Conservation (phyloP, 2,888 invertebrate species). For the Electrophaes corylata region DNA sequence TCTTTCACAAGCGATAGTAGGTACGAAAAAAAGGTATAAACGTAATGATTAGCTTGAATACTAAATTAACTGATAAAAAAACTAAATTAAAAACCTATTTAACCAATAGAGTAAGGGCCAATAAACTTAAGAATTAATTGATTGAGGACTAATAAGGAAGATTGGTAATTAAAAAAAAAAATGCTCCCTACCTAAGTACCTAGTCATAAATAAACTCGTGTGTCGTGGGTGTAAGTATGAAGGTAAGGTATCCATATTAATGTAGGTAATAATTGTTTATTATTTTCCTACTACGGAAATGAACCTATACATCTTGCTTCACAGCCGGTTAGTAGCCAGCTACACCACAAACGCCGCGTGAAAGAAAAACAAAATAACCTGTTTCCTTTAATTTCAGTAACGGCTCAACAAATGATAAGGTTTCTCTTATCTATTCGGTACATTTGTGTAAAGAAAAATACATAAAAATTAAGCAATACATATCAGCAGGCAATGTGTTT, state of each 20-base stretch:
- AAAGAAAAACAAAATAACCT: neutral
- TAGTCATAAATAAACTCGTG: too few relatives aligned
- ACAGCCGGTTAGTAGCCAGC: neutral
- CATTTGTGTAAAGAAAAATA: slow-evolving; percentile 15
- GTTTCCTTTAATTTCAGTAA: slow-evolving; percentile 7
- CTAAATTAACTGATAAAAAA: neutral
- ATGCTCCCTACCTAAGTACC: too few relatives aligned
- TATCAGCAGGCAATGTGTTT: slow-evolving; percentile 24
- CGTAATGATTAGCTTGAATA: neutral
- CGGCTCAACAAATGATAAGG: slow-evolving; percentile 21
- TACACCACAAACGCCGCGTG: neutral
- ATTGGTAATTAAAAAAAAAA: too few relatives aligned
- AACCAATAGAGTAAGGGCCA: neutral
- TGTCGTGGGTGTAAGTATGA: too few relatives aligned
- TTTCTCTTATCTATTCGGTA: slow-evolving; percentile 18
- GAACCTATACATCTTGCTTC: neutral
- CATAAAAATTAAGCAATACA: slow-evolving; percentile 24
- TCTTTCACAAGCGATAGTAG: too few relatives aligned
- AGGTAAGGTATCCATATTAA: too few relatives aligned
- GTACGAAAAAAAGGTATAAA: too few relatives aligned
- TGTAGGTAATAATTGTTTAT: too few relatives aligned
- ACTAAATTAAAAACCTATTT: neutral
- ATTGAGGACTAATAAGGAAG: too few relatives aligned
- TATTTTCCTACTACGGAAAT: too few relatives aligned
- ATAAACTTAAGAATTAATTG: neutral